Conservation (phyloP, 2,113 vertebrate genomes). For the Ailurus styani region DNA sequence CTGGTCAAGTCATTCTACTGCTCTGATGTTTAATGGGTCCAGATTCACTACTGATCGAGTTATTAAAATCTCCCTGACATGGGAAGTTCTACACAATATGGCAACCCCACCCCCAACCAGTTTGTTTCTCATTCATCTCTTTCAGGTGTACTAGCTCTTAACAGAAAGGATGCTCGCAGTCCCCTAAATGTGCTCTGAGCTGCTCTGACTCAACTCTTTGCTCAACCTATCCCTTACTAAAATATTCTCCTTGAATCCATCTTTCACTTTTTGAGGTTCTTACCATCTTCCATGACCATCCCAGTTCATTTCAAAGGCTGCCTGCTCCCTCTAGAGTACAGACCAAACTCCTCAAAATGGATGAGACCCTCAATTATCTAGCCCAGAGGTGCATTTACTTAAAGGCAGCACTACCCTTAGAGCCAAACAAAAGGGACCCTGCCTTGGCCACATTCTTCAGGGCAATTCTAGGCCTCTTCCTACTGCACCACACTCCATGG, state of each 20-base stretch:
- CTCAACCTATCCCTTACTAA: neutral
- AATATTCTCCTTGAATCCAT: neutral
- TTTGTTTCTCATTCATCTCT: neutral
- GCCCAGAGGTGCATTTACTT: neutral
- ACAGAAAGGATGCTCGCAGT: neutral
- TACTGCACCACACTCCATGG: neutral
- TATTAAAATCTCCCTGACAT: neutral
- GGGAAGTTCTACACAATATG: neutral
- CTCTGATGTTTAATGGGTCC: neutral
- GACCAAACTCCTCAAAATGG: neutral
- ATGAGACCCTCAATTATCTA: neutral
- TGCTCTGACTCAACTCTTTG: neutral
- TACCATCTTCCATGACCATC: neutral
- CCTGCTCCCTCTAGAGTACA: neutral
- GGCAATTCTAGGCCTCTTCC: neutral
- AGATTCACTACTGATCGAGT: neutral
- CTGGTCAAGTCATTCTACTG: neutral
- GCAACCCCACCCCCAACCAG: neutral
- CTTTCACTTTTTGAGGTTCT: neutral
- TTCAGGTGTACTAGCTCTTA: neutral
- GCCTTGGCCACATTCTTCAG: neutral
- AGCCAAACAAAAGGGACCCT: neutral
- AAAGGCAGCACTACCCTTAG: neutral
- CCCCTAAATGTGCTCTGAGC: neutral
- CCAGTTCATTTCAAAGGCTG: neutral